Conservation (phyloP, 2,888 invertebrate species). For the Tinea trinotella region DNA sequence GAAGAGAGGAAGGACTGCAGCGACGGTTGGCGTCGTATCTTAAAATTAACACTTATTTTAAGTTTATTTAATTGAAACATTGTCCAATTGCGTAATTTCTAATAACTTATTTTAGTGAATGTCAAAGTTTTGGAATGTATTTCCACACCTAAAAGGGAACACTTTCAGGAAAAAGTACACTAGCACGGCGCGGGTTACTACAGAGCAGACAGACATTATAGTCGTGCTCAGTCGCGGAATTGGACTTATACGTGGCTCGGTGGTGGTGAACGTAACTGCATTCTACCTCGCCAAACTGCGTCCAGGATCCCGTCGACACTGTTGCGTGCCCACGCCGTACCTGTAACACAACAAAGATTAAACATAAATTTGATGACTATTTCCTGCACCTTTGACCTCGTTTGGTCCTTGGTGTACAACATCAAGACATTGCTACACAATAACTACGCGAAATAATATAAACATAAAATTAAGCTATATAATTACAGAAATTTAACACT, state of each 20-base stretch:
- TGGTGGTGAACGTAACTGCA: conserved; percentile 53
- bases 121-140: background rate
- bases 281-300: conserved; percentile 49
- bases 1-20: background rate
- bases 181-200: background rate
- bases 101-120: background rate
- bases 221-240: background rate
- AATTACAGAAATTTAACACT: too few relatives aligned
- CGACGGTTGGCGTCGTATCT: conserved; percentile 3
- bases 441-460: background rate
- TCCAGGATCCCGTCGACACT: conserved; percentile 24
- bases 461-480: background rate
- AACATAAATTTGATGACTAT: background rate
- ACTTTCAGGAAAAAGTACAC: background rate
- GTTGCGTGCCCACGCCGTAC: background rate
- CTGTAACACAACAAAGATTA: background rate
- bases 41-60: background rate
- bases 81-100: background rate
- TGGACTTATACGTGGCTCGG: conserved; percentile 49
- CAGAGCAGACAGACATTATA: background rate
- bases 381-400: background rate
- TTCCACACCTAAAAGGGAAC: background rate
- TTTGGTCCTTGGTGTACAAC: background rate
- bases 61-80: background rate
- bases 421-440: background rate